Percentiles rank a stretch among this genome's conserved stretches.
Conservation (phyloP, 2,113 vertebrate genomes). For the Nesoenas mayeri region DNA sequence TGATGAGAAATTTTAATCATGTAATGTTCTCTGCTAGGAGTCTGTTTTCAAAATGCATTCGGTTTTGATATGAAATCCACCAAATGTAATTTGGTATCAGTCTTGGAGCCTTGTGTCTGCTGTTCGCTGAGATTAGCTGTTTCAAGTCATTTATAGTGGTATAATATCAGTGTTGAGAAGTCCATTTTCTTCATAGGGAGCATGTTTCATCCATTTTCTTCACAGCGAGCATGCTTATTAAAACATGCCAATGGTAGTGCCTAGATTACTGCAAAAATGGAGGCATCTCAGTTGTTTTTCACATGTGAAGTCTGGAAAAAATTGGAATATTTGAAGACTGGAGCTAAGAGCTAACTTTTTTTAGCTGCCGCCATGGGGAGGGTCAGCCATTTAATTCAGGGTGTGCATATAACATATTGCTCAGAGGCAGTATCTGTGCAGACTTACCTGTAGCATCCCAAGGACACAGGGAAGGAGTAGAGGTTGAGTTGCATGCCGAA, state of each 20-base stretch:
- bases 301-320: background rate
- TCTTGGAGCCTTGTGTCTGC: background rate
- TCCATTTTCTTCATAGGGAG: background rate
- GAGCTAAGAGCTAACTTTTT: background rate
- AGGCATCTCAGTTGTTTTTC: background rate
- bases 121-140: background rate
- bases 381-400: background rate
- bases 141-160: accelerated
- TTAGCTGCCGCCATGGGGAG: background rate
- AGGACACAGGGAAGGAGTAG: background rate
- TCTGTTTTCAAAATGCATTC: background rate
- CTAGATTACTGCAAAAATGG: background rate
- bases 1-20: background rate
- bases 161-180: background rate
- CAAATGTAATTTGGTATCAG: background rate
- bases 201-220: background rate
- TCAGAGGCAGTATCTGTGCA: background rate
- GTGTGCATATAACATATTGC: background rate
- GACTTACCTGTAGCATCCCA: background rate
- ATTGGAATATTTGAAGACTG: background rate
- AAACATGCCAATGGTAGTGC: background rate
- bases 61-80: background rate
- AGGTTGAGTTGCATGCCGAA: background rate
- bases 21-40: background rate
- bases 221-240: background rate